These are phyloP conservation scores for Australoheros facetus DNA, from an alignment of 2,797 vertebrate genomes.

Conservation along the genomic window DNA sequence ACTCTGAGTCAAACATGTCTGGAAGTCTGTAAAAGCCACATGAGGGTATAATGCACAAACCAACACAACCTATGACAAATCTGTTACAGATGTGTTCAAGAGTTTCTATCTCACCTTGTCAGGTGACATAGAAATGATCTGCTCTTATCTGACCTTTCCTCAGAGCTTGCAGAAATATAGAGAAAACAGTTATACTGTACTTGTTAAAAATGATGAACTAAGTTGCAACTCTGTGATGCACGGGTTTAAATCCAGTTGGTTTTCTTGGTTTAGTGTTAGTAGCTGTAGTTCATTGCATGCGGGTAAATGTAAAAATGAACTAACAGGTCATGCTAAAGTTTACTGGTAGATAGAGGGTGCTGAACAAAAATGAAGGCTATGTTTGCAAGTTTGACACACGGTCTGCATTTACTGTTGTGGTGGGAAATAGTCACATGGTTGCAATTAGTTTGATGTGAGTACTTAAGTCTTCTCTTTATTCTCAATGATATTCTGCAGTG, in stretches of 20 bases:
- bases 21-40: neutral
- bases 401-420: neutral
- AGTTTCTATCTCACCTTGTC: neutral
- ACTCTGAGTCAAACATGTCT: conserved; percentile 1
- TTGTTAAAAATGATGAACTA: neutral
- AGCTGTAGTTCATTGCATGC: neutral
- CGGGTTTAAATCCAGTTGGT: neutral
- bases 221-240: neutral
- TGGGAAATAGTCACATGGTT: neutral
- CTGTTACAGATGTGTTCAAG: neutral
- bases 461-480: neutral
- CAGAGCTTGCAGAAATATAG: neutral
- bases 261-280: neutral
- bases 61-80: neutral
- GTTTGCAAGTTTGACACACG: neutral
- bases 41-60: neutral
- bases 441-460: neutral
- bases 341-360: neutral
- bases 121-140: neutral
- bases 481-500: neutral
- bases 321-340: no score
- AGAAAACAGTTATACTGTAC: neutral
- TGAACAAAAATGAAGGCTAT: neutral
- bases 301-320: neutral
- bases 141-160: neutral